phyloP scores from a whole-genome alignment of 2,113 vertebrate species.

The Prinia subflava region DNA sequence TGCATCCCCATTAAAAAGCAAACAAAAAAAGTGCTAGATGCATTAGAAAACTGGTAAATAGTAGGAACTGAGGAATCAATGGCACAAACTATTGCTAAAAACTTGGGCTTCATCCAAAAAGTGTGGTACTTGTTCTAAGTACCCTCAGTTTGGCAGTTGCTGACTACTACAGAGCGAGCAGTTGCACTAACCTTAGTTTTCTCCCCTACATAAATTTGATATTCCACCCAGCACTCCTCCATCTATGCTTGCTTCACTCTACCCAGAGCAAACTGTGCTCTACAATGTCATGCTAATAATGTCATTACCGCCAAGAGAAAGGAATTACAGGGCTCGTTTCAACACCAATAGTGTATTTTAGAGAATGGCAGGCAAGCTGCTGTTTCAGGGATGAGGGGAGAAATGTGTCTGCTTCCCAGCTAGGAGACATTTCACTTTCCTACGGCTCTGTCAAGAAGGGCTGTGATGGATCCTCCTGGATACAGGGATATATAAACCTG shows the following conservation, averaged over 20 bases:
- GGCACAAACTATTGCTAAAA: background rate
- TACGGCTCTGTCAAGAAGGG: background rate
- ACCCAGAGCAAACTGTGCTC: background rate
- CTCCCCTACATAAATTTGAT: background rate
- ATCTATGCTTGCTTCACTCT: background rate
- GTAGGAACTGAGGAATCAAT: background rate
- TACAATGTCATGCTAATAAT: conserved; percentile 2
- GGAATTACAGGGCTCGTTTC: conserved; percentile 12
- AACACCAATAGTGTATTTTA: background rate
- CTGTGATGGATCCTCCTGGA: background rate
- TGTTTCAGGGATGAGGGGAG: background rate
- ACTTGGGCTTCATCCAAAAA: background rate
- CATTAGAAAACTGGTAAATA: background rate
- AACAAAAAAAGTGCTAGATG: background rate
- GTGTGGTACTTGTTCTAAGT: background rate
- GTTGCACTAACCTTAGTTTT: background rate
- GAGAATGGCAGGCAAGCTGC: background rate
- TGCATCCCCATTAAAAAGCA: background rate
- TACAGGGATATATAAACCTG: background rate
- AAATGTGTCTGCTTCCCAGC: background rate
- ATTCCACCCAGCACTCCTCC: background rate
- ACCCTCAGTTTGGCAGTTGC: background rate
- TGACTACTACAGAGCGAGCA: background rate
- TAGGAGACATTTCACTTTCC: background rate
- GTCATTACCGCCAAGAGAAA: conserved; percentile 19